Evolutionary conservation across 2,113 vertebrate species (phyloP).

Genomic region (Turnix velox): DNA sequence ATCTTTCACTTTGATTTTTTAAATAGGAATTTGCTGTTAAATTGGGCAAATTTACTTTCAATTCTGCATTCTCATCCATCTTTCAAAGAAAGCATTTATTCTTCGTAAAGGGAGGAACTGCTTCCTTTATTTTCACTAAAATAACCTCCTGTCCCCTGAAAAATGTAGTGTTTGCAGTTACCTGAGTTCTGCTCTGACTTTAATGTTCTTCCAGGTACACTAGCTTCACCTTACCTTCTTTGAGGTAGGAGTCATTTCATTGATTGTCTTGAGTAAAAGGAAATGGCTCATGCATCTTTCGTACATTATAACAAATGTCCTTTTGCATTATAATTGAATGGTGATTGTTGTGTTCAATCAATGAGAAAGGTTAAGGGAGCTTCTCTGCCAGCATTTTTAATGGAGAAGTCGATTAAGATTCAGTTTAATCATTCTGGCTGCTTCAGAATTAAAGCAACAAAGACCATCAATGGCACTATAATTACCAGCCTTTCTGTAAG

Average conservation of each 20-base stretch:
- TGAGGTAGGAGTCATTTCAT: conserved; percentile 87
- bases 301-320: conserved; percentile 99
- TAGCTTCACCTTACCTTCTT: conserved; percentile 75
- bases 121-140: neutral
- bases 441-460: conserved; percentile 95
- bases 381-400: conserved; percentile 99
- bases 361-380: conserved; percentile 99
- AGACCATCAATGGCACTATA: conserved; percentile 92
- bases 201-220: conserved; percentile 64
- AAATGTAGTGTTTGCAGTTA: conserved; percentile 17
- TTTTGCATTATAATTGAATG: conserved; percentile 99
- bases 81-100: neutral
- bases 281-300: conserved; percentile 98
- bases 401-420: conserved; percentile 99
- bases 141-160: neutral
- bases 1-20: neutral
- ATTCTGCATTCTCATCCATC: neutral
- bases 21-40: neutral
- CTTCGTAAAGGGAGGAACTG: neutral
- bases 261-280: conserved; percentile 95
- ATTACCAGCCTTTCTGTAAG: conserved; percentile 97
- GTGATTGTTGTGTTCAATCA: conserved; percentile 99
- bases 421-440: conserved; percentile 99
- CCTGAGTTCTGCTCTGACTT: conserved; percentile 56
- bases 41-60: neutral